These are phyloP conservation scores for Epistrophella euchroma DNA, from an alignment of 2,888 invertebrate genomes.

Conservation along the genomic window DNA sequence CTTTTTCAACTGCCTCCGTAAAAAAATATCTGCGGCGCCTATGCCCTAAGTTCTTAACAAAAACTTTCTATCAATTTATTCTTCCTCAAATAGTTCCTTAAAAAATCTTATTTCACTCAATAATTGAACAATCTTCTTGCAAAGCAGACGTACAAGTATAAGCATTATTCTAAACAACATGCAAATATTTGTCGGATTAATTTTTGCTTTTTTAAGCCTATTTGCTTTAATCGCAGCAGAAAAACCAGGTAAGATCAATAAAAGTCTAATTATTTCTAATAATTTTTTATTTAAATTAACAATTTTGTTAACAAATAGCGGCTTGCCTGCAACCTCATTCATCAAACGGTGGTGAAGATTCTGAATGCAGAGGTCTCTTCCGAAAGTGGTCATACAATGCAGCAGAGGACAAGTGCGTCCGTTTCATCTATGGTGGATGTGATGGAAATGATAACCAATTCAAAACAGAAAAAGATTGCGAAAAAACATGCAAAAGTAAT, in stretches of 20 bases:
- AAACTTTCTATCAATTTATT: neutral
- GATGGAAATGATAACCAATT: slow-evolving; percentile 93
- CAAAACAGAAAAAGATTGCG: slow-evolving; percentile 87
- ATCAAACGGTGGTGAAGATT: slow-evolving; percentile 36
- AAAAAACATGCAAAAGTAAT: slow-evolving; percentile 77
- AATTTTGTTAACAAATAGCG: neutral
- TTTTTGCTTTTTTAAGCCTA: slow-evolving; percentile 3
- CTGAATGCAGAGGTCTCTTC: slow-evolving; percentile 83
- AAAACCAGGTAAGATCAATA: slow-evolving; percentile 1
- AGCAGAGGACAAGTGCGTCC: slow-evolving; percentile 87
- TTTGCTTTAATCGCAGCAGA: neutral
- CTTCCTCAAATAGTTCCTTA: neutral
- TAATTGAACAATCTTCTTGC: slow-evolving; percentile 1
- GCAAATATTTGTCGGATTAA: slow-evolving; percentile 6
- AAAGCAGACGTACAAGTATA: neutral
- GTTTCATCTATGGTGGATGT: slow-evolving; percentile 91
- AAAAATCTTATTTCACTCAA: neutral
- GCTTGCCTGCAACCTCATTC: slow-evolving; percentile 36
- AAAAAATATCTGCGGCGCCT: neutral
- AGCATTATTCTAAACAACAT: neutral
- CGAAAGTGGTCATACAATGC: slow-evolving; percentile 89
- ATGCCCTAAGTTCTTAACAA: neutral
- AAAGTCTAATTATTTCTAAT: neutral
- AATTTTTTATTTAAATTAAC: neutral
- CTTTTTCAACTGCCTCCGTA: no score